Conservation (phyloP, 2,113 vertebrate genomes). For the Mirza zaza region DNA sequence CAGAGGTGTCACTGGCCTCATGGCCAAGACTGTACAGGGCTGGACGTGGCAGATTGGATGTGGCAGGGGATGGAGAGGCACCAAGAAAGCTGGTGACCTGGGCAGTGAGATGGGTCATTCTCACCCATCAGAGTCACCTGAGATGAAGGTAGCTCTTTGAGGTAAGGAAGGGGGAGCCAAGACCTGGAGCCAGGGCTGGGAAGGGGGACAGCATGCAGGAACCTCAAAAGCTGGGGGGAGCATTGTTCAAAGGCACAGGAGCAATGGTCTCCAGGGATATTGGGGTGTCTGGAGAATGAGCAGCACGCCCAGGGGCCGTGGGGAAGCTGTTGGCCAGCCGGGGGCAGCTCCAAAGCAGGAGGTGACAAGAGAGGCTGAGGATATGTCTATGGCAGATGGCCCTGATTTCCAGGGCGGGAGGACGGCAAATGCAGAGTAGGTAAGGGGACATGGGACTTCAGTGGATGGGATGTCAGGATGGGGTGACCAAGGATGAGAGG, state of each 20-base stretch:
- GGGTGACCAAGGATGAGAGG: neutral
- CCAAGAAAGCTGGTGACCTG: neutral
- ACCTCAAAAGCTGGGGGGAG: neutral
- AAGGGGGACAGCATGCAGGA: neutral
- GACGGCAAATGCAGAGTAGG: neutral
- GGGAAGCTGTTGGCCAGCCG: neutral
- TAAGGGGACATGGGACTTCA: neutral
- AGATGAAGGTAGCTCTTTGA: neutral
- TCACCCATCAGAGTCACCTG: neutral
- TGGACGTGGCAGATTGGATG: neutral
- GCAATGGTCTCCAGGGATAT: neutral
- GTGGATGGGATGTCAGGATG: neutral
- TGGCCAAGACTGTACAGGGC: neutral
- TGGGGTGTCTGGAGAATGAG: neutral
- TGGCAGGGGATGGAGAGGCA: neutral
- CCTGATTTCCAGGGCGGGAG: neutral
- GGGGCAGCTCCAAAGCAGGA: neutral
- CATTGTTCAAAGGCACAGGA: neutral
- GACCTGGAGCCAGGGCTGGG: neutral
- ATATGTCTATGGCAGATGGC: neutral
- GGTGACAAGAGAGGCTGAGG: neutral
- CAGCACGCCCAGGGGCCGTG: neutral
- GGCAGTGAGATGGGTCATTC: fast-evolving
- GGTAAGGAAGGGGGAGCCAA: neutral
- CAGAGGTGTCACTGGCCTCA: neutral